Conservation (phyloP, 2,888 invertebrate species). For the Phengaris alcon region DNA sequence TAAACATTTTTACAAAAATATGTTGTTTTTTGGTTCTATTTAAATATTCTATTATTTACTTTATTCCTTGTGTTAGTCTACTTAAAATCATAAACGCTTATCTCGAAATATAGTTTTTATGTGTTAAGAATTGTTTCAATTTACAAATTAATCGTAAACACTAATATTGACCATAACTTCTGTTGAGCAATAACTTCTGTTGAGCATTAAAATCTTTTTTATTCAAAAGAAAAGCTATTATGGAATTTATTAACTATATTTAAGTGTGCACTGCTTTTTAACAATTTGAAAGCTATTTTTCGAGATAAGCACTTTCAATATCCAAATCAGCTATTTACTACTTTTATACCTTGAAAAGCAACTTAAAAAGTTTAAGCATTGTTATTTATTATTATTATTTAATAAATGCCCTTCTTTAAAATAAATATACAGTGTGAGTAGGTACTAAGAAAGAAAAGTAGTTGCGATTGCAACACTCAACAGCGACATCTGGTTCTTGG, state of each 20-base stretch:
- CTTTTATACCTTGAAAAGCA: not conserved
- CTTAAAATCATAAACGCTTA: conserved; percentile 33
- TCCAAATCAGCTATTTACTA: conserved; percentile 23
- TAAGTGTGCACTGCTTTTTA: too few species aligned
- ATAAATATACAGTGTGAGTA: too few species aligned
- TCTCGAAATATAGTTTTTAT: conserved; percentile 8
- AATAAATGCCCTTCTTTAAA: not conserved
- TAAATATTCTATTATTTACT: conserved; percentile 40
- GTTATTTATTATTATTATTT: not conserved
- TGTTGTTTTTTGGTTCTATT: conserved; percentile 60
- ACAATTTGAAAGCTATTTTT: not conserved
- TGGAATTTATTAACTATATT: too few species aligned
- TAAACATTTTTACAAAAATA: conserved; percentile 62
- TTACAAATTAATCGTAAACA: not conserved
- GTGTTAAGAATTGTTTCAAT: not conserved
- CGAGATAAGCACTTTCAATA: not conserved
- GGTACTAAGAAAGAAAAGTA: too few species aligned
- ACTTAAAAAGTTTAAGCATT: not conserved
- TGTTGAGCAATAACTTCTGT: too few species aligned
- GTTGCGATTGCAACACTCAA: too few species aligned
- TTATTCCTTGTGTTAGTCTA: conserved; percentile 37
- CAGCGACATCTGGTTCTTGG: too few species aligned
- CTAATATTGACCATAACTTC: too few species aligned
- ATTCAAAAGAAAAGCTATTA: not conserved
- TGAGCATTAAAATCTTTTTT: too few species aligned